Base-by-base conservation (phyloP, 2,797 vertebrate species). In the Rhinella marina region DNA sequence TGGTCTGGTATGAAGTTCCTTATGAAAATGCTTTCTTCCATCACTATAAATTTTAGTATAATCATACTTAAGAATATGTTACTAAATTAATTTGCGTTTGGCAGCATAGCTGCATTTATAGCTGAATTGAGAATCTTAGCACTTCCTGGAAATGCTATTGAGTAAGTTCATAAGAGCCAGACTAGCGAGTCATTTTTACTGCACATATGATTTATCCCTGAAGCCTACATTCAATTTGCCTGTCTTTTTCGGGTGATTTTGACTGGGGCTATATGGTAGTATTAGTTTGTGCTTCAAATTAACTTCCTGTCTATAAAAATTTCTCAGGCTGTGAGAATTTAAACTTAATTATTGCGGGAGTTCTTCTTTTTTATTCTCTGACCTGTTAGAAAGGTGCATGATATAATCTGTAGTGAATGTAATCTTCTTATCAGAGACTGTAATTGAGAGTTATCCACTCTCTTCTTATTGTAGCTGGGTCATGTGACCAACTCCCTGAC, bases 91-190 rank as follows among this genome's bases (percentile, higher is more conserved):
- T 50, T 76, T 50, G 70, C 23, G 0, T 52, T 76, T 76, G 73
- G 73, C 73, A 76, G 48, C 73, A 23, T 52, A 50, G 48, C 11
- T 72, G 68, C 68, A 72, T 72, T 72, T 72, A 32, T 72, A 72
- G 68, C 29, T 72, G 68, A 41, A 72, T 19, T 23, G 23, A n/a
- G 21, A 50, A 50, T 76, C 7, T 76, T 76, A 76, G 11, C 73
- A 52, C 48, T 76, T 76, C 73, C 73, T 76, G 73, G 73, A 76
- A 76, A n/a, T 12, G 48, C 48, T 12, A n/a, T 14, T 17, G 68
- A 19, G 48, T 19, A 76, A 52, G 21, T 23, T 76, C 73, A 76
- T n/a, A 52, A 13, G 9, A 48, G 17, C 73, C 48, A 23, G 10
- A 52, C 29, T 32, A 72, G 68, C 41, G 17, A 32, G 68, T 41